phyloP scores from a whole-genome alignment of 2,888 invertebrate species.

The Drosophila nigritarsus region DNA sequence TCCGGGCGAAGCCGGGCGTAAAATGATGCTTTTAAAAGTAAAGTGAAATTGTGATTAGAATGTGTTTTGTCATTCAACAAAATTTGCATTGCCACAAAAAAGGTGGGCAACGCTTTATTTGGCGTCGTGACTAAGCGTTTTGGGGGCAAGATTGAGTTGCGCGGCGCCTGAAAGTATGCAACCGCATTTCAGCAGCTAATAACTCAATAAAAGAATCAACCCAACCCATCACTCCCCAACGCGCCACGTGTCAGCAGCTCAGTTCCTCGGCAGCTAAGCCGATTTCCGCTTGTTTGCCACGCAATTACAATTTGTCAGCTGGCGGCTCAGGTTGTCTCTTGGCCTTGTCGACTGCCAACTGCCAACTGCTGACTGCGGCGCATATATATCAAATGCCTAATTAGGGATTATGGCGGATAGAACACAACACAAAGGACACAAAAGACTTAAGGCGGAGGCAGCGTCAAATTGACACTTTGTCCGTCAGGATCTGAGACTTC shows the following conservation, averaged over 20 bases:
- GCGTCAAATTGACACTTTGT: conserved; percentile 44
- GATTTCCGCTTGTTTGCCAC: conserved; percentile 79
- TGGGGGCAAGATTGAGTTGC: conserved; percentile 51
- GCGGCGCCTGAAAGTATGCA: conserved; percentile 48
- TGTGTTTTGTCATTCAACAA: conserved; percentile 58
- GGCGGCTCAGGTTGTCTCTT: conserved; percentile 55
- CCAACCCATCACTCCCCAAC: neutral
- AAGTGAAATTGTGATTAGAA: conserved; percentile 47
- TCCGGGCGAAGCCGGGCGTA: conserved; percentile 67
- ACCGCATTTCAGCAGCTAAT: conserved; percentile 52
- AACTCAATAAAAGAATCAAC: conserved; percentile 65
- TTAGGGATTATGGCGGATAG: conserved; percentile 71
- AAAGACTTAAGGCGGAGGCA: conserved; percentile 18
- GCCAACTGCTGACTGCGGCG: conserved; percentile 27
- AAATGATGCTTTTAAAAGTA: conserved; percentile 77
- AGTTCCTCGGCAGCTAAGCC: conserved; percentile 60
- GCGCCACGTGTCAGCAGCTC: conserved; percentile 1
- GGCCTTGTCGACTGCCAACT: conserved; percentile 30
- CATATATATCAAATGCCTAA: conserved; percentile 69
- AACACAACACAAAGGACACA: conserved; percentile 46
- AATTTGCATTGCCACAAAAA: conserved; percentile 49
- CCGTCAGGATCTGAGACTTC: conserved; percentile 43
- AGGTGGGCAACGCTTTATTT: conserved; percentile 55
- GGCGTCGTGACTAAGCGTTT: conserved; percentile 60
- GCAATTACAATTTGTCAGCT: conserved; percentile 79